Base-by-base conservation (phyloP, 2,113 vertebrate species). In the Tor tambroides region DNA sequence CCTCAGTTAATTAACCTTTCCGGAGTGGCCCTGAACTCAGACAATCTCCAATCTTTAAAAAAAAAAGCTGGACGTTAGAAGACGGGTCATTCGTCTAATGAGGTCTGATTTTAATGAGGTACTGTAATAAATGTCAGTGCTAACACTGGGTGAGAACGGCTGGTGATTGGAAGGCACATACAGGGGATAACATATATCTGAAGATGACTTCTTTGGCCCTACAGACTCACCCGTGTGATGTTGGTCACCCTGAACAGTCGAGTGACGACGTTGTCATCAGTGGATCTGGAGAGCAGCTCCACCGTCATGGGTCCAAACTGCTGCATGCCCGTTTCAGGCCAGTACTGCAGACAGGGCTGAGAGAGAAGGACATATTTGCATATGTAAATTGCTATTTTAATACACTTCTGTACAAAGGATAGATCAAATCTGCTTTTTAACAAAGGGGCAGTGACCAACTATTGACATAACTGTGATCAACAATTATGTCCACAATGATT, bases 231-330 rank as follows among this genome's bases (percentile, higher is more conserved):
- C 95, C 96, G 95, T 46, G 96, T 97, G 90, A 98, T 91, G 90
- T 99, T 99, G 94, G 96, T 97, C 3, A 99, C 96, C 86, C 97
- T 94, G 94, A 98, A 99, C 71, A 99, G 96, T 26, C 97, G 96
- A 75, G 96, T 97, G 80, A 99, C 95, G 0, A 98, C 92, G 85
- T 98, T 97, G 51, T 99, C 98, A 0, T 99, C 97, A 0, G 94
- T 96, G 0, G 95, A 95, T 61, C 96, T 95, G 0, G 98, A 98
- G 35, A 99, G 91, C 5, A 97, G 96, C 85, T 99, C 97, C 80
- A 99, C 97, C 3, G 98, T 97, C 96, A 99, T 97, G 0, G 97
- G 96, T 35, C 98, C 98, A 0, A 97, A 98, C 85, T 98, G 97
- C 93, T 98, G 97, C 71, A 98, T 94, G 5, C 97, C 98, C 0